Percentiles rank a stretch among this genome's conserved stretches.
Conservation (phyloP, 2,888 invertebrate genomes). For the Palloptera scutellata region DNA sequence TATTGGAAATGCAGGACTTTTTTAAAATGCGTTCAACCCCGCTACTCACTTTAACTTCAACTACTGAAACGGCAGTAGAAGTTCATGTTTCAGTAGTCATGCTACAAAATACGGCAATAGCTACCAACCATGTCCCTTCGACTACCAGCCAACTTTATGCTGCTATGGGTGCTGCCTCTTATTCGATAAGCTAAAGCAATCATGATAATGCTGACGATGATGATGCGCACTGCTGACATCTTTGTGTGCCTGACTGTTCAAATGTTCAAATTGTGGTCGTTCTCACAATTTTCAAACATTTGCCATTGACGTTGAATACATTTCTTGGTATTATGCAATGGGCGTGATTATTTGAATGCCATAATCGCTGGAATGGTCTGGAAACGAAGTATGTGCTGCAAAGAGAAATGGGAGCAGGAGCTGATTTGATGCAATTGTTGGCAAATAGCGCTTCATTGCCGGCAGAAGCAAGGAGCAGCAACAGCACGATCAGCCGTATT, state of each 20-base stretch:
- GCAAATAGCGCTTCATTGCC: background rate
- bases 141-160: background rate
- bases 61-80: too few species aligned
- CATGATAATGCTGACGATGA: background rate
- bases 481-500: background rate
- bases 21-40: too few species aligned
- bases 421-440: background rate
- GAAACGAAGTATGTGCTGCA: background rate
- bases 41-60: too few species aligned
- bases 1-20: too few species aligned
- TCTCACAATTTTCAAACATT: too few species aligned
- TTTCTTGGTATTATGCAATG: background rate
- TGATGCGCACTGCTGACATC: background rate
- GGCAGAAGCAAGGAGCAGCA: background rate
- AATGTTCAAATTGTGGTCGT: too few species aligned
- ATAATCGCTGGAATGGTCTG: background rate
- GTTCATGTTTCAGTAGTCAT: too few species aligned
- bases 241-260: background rate
- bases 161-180: background rate
- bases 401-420: too few species aligned
- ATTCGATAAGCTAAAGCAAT: background rate
- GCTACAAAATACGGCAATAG: too few species aligned
- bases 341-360: conserved; percentile 14
- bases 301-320: too few species aligned
- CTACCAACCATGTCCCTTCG: too few species aligned